phyloP scores from a whole-genome alignment of 2,797 vertebrate species.

The Centropyge bicolor region DNA sequence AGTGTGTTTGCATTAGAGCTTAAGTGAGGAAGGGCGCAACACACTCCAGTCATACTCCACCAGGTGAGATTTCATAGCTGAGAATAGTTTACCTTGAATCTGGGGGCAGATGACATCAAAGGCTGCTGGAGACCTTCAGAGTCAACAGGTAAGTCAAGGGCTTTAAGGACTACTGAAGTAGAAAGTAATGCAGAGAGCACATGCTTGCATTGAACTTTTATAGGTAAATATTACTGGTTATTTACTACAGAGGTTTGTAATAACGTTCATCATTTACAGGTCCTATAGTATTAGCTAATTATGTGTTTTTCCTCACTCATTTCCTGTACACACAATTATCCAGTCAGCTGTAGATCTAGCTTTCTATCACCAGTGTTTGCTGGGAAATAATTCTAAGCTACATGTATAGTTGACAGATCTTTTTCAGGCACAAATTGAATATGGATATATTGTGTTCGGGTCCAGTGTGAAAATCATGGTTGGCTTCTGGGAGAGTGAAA shows the following conservation, averaged over 20 bases:
- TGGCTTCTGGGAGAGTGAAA: neutral
- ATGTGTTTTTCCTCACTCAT: neutral
- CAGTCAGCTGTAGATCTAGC: neutral
- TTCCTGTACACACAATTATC: neutral
- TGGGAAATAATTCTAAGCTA: neutral
- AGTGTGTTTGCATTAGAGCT: neutral
- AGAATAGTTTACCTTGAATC: slow-evolving; percentile 36
- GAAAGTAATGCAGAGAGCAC: neutral
- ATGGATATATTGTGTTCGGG: neutral
- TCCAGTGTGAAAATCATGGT: neutral
- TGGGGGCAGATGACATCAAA: slow-evolving; percentile 44
- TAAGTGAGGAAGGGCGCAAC: neutral
- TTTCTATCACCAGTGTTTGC: neutral
- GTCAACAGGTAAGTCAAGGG: slow-evolving; percentile 73
- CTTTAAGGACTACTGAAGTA: slow-evolving; percentile 23
- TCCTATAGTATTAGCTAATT: neutral
- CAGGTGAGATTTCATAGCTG: slow-evolving; percentile 20
- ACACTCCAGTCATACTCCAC: neutral
- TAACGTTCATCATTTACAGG: neutral
- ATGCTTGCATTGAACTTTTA: neutral
- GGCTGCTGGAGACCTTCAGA: slow-evolving; percentile 54
- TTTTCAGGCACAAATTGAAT: neutral
- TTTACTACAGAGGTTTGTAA: slow-evolving; percentile 3
- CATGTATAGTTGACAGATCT: neutral
- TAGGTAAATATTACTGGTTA: neutral